Conservation (phyloP, 1,140 invertebrate species). For the Drosophila bipectinata region DNA sequence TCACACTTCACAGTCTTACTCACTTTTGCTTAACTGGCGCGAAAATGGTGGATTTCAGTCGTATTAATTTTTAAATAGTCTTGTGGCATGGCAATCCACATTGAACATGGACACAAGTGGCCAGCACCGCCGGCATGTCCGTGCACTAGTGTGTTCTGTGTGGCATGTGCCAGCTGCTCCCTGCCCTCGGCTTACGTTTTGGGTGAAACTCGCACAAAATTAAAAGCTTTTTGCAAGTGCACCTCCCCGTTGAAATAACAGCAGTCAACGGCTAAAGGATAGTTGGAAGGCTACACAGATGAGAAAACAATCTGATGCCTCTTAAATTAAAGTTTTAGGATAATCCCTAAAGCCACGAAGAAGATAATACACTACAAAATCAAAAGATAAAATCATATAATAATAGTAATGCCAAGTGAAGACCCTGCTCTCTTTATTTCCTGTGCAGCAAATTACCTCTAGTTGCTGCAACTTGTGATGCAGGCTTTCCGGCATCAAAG, state of each 20-base stretch:
- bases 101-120: constrained; percentile 13
- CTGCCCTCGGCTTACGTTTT: constrained; percentile 2
- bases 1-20: not conserved
- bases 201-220: constrained; percentile 55
- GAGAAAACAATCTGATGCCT: constrained; percentile 8
- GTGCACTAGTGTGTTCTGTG: constrained; percentile 18
- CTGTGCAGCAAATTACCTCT: not conserved
- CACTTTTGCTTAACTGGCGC: constrained; percentile 52
- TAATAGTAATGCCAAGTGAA: too few relatives aligned
- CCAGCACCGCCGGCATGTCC: constrained; percentile 9
- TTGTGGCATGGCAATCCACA: constrained; percentile 40
- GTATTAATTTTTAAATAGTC: constrained; percentile 76
- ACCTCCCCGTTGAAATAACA: constrained; percentile 26
- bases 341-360: not conserved
- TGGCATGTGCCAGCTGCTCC: constrained; percentile 35
- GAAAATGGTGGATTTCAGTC: constrained; percentile 59
- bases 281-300: constrained; percentile 10
- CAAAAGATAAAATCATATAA: not conserved
- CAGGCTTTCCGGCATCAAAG: not conserved
- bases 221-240: constrained; percentile 61
- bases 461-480: not conserved
- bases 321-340: constrained; percentile 15
- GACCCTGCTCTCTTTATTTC: not conserved
- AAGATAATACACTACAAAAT: too few relatives aligned
- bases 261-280: constrained; percentile 1